Evolutionary conservation across 2,797 vertebrate genomes (phyloP), one percentile per base, ranked within the genome.

Genomic region (Champsocephalus esox): DNA sequence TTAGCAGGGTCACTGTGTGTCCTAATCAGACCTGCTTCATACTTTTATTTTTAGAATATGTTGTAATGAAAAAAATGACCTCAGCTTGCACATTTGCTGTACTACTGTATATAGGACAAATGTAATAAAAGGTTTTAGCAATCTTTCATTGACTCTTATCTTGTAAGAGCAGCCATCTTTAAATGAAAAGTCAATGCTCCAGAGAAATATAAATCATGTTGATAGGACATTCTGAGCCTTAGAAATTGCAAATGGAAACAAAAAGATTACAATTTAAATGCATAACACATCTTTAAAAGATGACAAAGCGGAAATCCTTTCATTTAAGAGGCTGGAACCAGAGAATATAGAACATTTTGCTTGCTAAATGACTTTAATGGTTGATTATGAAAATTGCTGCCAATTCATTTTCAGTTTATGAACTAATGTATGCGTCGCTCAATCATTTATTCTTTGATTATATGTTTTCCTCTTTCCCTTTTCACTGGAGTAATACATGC

Each of bases 401-500:
- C 19, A 51, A 45, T 51, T 14, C 2, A 12, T 63, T 67, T 57
- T 17, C 32, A 19, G 17, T 69, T 12, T 12, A 9, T 81, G n/a
- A 24, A 12, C 19, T 73, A 14, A 46, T 19, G 59, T n/a, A 58
- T 66, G 48, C 24, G 6, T 43, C 7, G 4, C 21, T 14, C 16
- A 12, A 55, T 32, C 1, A 3, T 52, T 58, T 68, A 6, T 60
- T 43, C 28, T 57, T 28, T 48, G 59, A 52, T 46, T 32, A 55
- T 19, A 28, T 46, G 9, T 46, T 54, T 73, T 60, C 46, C 60
- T 34, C 13, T 61, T 55, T 66, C 12, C 8, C 10, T 60, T 32
- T 62, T 41, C 34, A 16, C 58, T 70, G 38, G 45, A 68, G 14
- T 41, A 34, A 71, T 46, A 34, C 24, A 77, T 66, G 10, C 32